Evolutionary conservation across 2,113 vertebrate species (phyloP).

Genomic region (Tiliqua scincoides): DNA sequence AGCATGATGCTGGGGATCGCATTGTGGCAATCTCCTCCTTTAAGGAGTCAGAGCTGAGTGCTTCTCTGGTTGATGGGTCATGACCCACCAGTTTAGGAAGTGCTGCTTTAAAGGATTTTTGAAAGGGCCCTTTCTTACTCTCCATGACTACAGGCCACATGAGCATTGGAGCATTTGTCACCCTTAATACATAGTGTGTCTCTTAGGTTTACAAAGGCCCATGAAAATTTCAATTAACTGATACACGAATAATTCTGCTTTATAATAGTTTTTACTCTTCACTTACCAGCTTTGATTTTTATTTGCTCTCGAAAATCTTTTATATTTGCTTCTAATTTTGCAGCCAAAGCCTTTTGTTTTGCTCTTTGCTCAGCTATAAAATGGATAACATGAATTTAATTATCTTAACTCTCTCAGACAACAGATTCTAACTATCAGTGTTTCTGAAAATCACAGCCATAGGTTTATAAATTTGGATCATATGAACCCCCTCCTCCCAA

Average conservation of each 20-base stretch:
- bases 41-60: too few relatives aligned
- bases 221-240: not conserved
- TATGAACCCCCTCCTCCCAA: not conserved
- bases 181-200: too few relatives aligned
- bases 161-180: too few relatives aligned
- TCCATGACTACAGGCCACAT: too few relatives aligned
- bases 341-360: conserved; percentile 8
- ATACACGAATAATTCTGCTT: not conserved
- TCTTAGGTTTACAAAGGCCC: not conserved
- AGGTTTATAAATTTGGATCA: not conserved
- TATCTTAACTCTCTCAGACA: not conserved
- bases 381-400: not conserved
- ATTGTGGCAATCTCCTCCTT: too few relatives aligned
- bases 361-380: not conserved
- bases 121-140: too few relatives aligned
- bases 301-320: conserved; percentile 1
- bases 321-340: conserved; percentile 27
- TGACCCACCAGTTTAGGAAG: too few relatives aligned
- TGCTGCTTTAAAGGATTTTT: too few relatives aligned
- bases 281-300: not conserved
- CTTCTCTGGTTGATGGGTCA: too few relatives aligned
- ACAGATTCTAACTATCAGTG: not conserved
- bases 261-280: not conserved
- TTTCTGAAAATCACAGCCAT: not conserved
- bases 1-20: too few relatives aligned